Base-by-base conservation (phyloP, 2,888 invertebrate species). In the Xanthorhoe designata region DNA sequence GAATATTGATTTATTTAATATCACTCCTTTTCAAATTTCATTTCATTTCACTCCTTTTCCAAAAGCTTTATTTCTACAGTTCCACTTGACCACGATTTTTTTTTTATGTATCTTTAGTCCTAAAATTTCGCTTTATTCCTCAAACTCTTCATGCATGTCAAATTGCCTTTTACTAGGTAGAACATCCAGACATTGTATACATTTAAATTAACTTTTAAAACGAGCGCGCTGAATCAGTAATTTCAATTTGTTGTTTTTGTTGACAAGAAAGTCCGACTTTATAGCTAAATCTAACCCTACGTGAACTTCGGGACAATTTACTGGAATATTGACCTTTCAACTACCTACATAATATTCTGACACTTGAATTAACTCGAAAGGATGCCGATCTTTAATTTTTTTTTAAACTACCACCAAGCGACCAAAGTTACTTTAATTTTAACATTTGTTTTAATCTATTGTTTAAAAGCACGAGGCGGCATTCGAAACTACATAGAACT, bases 311-410 rank as follows among this genome's bases (percentile, higher is more conserved):
- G 17, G 47, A 47, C 47, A 47, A 15, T 17, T 47, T 17, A 47
- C 15, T 47, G 17, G 47, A 47, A 15, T 47, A 47, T 47, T 47
- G 47, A 47, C 47, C 47, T 47, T 47, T 47, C 47, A 17, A 47
- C 15, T 45, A n/a, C n/a, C 15, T 5, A 38, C n/a, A n/a, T n/a
- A n/a, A n/a, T n/a, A n/a, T n/a, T 8, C 1, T 47, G 15, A 47
- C 47, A 15, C 47, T 47, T 47, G 47, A 47, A 15, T 47, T 6
- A 8, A 42, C 47, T 15, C 38, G 3, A 38, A 38, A 38, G 9
- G 13, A 38, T 38, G 38, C 38, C 10, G 38, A 38, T 10, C 38
- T 38, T 38, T 10, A 38, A 38, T 38, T 42, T 13, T 2, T 42
- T 42, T 13, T 13, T 13, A 9, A 9, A 38, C 2, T 9, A 10